Conservation (phyloP, 1,140 invertebrate genomes). For the Drosophila triauraria region DNA sequence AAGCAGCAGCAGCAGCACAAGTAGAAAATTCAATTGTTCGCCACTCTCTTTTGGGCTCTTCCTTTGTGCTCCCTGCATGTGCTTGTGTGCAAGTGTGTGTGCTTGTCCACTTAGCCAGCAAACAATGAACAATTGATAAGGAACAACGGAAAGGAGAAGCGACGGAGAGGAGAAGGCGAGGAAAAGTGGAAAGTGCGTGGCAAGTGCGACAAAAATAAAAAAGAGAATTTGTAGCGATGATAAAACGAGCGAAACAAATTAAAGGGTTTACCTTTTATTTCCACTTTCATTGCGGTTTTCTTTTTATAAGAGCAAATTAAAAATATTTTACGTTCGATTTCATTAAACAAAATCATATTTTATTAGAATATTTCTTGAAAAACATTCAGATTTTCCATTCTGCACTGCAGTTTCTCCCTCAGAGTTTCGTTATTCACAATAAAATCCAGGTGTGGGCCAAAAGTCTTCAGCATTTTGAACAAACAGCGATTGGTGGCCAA, state of each 20-base stretch:
- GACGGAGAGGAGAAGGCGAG: constrained; percentile 35
- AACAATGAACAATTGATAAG: constrained; percentile 74
- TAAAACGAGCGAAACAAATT: constrained; percentile 9
- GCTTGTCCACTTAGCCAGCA: constrained; percentile 64
- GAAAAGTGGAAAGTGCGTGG: constrained; percentile 73
- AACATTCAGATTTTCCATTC: background rate
- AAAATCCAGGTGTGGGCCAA: background rate
- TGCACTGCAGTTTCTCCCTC: background rate
- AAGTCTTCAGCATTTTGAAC: constrained; percentile 27
- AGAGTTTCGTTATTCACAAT: background rate
- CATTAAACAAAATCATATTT: background rate
- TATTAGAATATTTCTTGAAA: background rate
- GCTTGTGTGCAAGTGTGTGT: constrained; percentile 38
- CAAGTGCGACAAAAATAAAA: constrained; percentile 46
- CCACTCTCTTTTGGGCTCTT: constrained; percentile 49
- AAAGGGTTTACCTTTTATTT: background rate
- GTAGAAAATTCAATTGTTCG: constrained; percentile 78
- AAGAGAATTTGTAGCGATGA: constrained; percentile 16
- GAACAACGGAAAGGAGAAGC: constrained; percentile 17
- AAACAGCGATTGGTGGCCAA: constrained; percentile 15
- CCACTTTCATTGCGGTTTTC: background rate
- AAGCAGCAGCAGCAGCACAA: constrained; percentile 51
- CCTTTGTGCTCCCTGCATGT: constrained; percentile 28
- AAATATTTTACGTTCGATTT: too few species aligned
- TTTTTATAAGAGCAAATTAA: too few species aligned